Base-by-base conservation (phyloP, 2,797 vertebrate genomes). In the Ammospiza maritima region DNA sequence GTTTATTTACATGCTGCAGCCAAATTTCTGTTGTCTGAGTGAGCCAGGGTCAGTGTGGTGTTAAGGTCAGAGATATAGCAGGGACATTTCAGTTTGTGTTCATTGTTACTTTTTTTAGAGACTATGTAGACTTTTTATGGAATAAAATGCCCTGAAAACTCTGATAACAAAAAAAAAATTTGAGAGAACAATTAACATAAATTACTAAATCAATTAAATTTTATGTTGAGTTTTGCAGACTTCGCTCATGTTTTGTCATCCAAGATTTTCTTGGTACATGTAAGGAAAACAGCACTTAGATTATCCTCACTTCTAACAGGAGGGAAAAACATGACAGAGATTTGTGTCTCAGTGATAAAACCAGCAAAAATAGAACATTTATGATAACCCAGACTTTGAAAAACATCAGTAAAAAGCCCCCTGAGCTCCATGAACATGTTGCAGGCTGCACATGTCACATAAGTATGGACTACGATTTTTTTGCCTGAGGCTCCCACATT, bases 401-500 rank as follows among this genome's bases (percentile, higher is more conserved):
- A 93, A 95, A 38, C 72, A 80, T 38, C 73, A 71, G 76, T 69
- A 48, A 94, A 92, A 74, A 93, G 44, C 42, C 60, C 70, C 44
- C 27, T 5, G 0, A 94, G 86, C 84, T 80, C 85, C 73, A 64
- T 0, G 32, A 93, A 92, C 90, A 45, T 60, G 90, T 90, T 95
- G 71, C 84, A 92, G 78, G 50, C 61, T 88, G 74, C 78, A 95
- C 75, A 71, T 87, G 86, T 85, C 93, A 95, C 85, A 75, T 72
- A 85, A 91, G 79, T 74, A 64, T 30, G 1, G 58, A 42, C 84
- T 40, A 48, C 0, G 3, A 56, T 29, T 90, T 88, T 91, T 60
- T 91, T 74, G 93, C 96, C 95, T 77, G 76, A 92, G 93, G 96
- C 94, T 93, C 64, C 74, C 73, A 66, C 77, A 27, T 90, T 94